phyloP scores from a whole-genome alignment of 2,113 vertebrate genomes.

The Chitala chitala region DNA sequence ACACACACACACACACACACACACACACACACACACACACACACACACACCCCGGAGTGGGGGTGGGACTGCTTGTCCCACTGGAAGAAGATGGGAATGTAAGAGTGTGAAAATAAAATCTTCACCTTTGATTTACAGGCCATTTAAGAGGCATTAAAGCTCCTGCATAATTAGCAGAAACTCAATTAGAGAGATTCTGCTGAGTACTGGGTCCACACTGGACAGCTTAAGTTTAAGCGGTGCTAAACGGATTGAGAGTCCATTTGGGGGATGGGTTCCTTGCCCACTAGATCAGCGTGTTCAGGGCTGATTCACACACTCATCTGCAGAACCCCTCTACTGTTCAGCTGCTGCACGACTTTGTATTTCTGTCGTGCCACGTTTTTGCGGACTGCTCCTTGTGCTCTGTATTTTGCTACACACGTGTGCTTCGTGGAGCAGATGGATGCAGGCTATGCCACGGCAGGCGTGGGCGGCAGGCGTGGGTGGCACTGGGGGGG shows the following conservation, averaged over 20 bases:
- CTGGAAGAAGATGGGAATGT: constrained; percentile 36
- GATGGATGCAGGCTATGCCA: constrained; percentile 47
- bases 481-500: constrained; percentile 29
- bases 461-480: constrained; percentile 40
- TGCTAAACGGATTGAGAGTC: constrained; percentile 59
- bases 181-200: constrained; percentile 63
- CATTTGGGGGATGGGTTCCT: constrained; percentile 42
- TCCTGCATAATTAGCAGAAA: constrained; percentile 64
- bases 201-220: constrained; percentile 55
- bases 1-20: neutral
- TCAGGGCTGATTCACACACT: neutral
- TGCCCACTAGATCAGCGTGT: neutral
- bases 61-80: neutral
- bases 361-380: constrained; percentile 20
- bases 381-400: no score
- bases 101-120: constrained; percentile 52
- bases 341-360: constrained; percentile 29
- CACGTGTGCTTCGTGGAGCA: no score
- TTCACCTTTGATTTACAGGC: constrained; percentile 64
- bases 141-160: constrained; percentile 64
- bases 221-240: constrained; percentile 56
- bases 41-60: neutral
- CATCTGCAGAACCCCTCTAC: constrained; percentile 8
- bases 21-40: neutral
- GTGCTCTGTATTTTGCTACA: no score